phyloP scores from a whole-genome alignment of 1,140 invertebrate genomes.

The Apis cerana region DNA sequence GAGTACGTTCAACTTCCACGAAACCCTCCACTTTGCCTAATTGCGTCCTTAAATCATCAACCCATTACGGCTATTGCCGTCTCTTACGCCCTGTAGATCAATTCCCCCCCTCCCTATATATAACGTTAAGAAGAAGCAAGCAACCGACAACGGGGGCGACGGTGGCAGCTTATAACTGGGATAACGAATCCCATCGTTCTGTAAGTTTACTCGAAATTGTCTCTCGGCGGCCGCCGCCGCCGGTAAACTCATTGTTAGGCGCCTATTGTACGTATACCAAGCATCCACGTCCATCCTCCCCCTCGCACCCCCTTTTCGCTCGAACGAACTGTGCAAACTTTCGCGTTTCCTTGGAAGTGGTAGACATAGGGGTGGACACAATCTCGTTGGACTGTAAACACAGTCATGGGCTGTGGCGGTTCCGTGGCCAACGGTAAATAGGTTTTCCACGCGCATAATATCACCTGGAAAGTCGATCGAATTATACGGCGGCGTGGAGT shows the following conservation, averaged over 20 bases:
- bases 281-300: slow-evolving; percentile 23
- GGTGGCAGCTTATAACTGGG: slow-evolving; percentile 48
- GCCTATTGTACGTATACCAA: slow-evolving; percentile 32
- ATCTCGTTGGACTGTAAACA: slow-evolving; percentile 49
- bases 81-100: slow-evolving; percentile 51
- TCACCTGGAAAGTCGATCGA: slow-evolving; percentile 31
- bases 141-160: background rate
- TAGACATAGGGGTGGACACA: slow-evolving; percentile 39
- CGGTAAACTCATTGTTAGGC: slow-evolving; percentile 53
- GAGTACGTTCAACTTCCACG: slow-evolving; percentile 59
- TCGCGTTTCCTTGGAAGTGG: slow-evolving; percentile 36
- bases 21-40: slow-evolving; percentile 66
- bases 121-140: slow-evolving; percentile 40
- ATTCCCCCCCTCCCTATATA: background rate
- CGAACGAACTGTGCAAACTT: slow-evolving; percentile 53
- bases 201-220: slow-evolving; percentile 48
- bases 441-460: slow-evolving; percentile 42
- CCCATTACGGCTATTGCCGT: slow-evolving; percentile 67
- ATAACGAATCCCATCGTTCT: slow-evolving; percentile 56
- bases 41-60: slow-evolving; percentile 67
- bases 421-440: slow-evolving; percentile 35
- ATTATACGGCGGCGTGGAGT: slow-evolving; percentile 6
- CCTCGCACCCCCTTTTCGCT: slow-evolving; percentile 6
- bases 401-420: slow-evolving; percentile 1
- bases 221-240: slow-evolving; percentile 24